Conservation (phyloP, 1,140 invertebrate genomes). For the Macrotrachela quadricornifera region DNA sequence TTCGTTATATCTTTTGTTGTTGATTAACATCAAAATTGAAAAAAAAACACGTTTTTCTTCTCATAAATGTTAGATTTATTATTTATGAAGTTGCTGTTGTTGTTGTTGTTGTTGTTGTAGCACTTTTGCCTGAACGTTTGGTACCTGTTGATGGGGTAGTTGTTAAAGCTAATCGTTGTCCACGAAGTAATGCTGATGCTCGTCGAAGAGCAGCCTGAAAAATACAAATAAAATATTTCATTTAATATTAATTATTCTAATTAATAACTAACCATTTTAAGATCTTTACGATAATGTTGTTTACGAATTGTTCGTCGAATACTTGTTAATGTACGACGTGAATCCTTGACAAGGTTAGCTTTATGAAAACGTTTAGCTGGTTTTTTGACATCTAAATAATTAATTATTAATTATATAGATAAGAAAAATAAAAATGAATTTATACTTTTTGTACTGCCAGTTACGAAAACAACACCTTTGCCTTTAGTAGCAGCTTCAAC, state of each 20-base stretch:
- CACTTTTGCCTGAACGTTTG: slow-evolving; percentile 44
- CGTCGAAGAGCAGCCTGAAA: slow-evolving; percentile 56
- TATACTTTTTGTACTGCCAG: slow-evolving; percentile 42
- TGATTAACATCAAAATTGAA: too few species aligned
- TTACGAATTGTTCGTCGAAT: slow-evolving; percentile 52
- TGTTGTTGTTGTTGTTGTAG: background rate
- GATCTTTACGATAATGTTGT: slow-evolving; percentile 63
- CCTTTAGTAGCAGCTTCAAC: slow-evolving; percentile 54
- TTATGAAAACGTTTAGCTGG: slow-evolving; percentile 49
- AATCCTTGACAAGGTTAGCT: slow-evolving; percentile 42
- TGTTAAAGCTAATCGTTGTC: slow-evolving; percentile 36
- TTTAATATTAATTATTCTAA: background rate
- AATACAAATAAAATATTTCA: slow-evolving; percentile 12
- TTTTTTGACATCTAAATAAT: slow-evolving; percentile 33
- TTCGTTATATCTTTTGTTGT: too few species aligned
- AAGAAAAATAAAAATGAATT: slow-evolving; percentile 7
- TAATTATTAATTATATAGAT: background rate
- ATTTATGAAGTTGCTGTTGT: too few species aligned
- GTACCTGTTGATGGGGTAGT: slow-evolving; percentile 37
- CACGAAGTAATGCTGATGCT: slow-evolving; percentile 65
- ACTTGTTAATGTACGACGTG: slow-evolving; percentile 56
- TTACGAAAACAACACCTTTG: slow-evolving; percentile 67
- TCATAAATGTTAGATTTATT: too few species aligned
- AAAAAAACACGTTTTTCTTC: too few species aligned
- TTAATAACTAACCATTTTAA: slow-evolving; percentile 44